phyloP scores from a whole-genome alignment of 2,797 vertebrate genomes.

The Lepilemur septentrionalis region DNA sequence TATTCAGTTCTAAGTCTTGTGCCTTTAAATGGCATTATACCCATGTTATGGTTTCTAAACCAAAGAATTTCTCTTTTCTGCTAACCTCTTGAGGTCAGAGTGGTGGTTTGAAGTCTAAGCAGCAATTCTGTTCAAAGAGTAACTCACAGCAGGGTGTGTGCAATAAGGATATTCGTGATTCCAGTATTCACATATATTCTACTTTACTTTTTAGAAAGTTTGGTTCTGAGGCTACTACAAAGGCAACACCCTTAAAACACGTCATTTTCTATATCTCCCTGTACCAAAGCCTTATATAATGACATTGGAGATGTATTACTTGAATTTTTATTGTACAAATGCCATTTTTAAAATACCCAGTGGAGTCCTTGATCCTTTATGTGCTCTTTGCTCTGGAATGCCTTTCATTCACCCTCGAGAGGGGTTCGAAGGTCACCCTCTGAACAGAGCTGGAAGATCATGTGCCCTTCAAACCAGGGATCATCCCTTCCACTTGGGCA shows the following conservation, averaged over 20 bases:
- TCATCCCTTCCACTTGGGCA: background rate
- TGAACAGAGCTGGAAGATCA: background rate
- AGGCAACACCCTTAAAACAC: slow-evolving; percentile 57
- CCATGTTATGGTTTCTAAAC: slow-evolving; percentile 72
- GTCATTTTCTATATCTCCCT: slow-evolving; percentile 50
- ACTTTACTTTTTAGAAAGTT: slow-evolving; percentile 73
- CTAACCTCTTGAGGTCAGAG: slow-evolving; percentile 66
- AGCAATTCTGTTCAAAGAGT: slow-evolving; percentile 67
- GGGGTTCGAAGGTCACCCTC: background rate
- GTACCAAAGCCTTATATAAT: slow-evolving; percentile 68
- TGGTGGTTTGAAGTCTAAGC: slow-evolving; percentile 72
- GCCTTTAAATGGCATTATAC: slow-evolving; percentile 72
- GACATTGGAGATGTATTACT: slow-evolving; percentile 52
- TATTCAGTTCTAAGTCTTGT: slow-evolving; percentile 72
- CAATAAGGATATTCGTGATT: background rate
- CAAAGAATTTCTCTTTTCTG: slow-evolving; percentile 59
- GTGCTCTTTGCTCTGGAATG: slow-evolving; percentile 5
- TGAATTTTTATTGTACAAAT: slow-evolving; percentile 60
- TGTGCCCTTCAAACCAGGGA: background rate
- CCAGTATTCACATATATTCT: slow-evolving; percentile 60
- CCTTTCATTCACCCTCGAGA: slow-evolving; percentile 21
- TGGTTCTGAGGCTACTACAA: slow-evolving; percentile 55
- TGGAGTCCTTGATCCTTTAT: slow-evolving; percentile 1
- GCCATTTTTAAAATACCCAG: slow-evolving; percentile 44
- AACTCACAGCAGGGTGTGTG: slow-evolving; percentile 40